Percentiles rank a stretch among this genome's conserved stretches.
Evolutionary conservation across 1,140 invertebrate species (phyloP).

Genomic region (Eurosta solidaginis): DNA sequence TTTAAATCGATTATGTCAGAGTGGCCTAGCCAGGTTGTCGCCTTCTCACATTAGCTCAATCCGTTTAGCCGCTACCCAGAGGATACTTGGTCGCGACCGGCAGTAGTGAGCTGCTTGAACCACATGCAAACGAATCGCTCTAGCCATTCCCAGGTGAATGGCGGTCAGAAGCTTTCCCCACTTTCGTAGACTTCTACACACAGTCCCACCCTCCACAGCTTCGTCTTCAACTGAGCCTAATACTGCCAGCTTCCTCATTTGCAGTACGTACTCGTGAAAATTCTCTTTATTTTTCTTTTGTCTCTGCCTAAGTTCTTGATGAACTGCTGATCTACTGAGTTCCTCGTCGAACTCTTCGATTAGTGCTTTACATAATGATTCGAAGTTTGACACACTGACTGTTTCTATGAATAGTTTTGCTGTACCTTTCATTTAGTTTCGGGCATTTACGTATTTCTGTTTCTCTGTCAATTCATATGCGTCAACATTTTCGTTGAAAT

Average conservation of each 20-base stretch:
- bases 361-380: background rate
- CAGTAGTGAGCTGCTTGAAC: no score
- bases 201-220: no score
- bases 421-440: slow-evolving; percentile 8
- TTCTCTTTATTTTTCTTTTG: background rate
- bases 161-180: no score
- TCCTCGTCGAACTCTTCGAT: slow-evolving; percentile 1
- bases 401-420: slow-evolving; percentile 5
- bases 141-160: no score
- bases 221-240: no score
- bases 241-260: background rate
- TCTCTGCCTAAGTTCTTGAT: background rate
- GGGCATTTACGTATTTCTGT: background rate
- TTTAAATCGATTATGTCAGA: no score
- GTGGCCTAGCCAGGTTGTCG: no score
- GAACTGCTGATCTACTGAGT: background rate
- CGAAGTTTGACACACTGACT: background rate
- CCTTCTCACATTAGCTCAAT: no score
- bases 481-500: slow-evolving; percentile 9
- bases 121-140: no score
- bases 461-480: background rate
- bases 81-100: no score
- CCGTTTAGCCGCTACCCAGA: no score
- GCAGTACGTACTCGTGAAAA: background rate
- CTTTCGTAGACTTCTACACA: no score